phyloP scores from a whole-genome alignment of 2,888 invertebrate genomes.

The Octodonta nipae region DNA sequence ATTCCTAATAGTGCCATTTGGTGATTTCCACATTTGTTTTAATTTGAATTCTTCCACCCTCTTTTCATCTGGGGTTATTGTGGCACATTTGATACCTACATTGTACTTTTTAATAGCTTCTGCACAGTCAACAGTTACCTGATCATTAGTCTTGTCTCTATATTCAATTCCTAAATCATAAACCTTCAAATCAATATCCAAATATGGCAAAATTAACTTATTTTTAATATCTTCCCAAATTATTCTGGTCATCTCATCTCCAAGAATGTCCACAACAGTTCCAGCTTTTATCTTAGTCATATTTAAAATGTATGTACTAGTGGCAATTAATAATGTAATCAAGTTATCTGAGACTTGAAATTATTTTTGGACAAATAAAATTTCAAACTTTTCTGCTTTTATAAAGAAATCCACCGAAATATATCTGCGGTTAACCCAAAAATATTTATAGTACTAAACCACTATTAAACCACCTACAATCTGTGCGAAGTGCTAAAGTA shows the following conservation, averaged over 20 bases:
- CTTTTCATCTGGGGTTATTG: constrained; percentile 95
- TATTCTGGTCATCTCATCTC: constrained; percentile 94
- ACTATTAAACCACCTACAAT: too few relatives aligned
- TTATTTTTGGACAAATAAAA: too few relatives aligned
- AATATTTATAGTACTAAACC: too few relatives aligned
- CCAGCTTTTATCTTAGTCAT: constrained; percentile 65
- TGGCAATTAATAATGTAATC: too few relatives aligned
- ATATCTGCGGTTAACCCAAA: too few relatives aligned
- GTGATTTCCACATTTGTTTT: constrained; percentile 84
- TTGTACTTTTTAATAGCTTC: constrained; percentile 93
- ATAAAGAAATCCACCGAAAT: too few relatives aligned
- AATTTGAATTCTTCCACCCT: constrained; percentile 79
- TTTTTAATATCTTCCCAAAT: constrained; percentile 98
- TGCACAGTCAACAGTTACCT: constrained; percentile 93
- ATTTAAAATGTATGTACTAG: too few relatives aligned
- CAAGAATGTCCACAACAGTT: constrained; percentile 81
- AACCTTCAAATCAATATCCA: constrained; percentile 86
- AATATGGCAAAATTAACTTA: constrained; percentile 88
- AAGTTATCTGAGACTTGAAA: too few relatives aligned
- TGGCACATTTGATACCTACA: constrained; percentile 97
- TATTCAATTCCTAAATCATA: constrained; percentile 93
- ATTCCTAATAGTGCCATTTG: constrained; percentile 79
- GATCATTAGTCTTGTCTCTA: constrained; percentile 84
- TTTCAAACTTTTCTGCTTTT: too few relatives aligned
- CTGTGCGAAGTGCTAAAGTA: too few relatives aligned